Evolutionary conservation across 2,888 invertebrate species (phyloP), one percentile per base, ranked within the genome.

Genomic region (Pocota personata): DNA sequence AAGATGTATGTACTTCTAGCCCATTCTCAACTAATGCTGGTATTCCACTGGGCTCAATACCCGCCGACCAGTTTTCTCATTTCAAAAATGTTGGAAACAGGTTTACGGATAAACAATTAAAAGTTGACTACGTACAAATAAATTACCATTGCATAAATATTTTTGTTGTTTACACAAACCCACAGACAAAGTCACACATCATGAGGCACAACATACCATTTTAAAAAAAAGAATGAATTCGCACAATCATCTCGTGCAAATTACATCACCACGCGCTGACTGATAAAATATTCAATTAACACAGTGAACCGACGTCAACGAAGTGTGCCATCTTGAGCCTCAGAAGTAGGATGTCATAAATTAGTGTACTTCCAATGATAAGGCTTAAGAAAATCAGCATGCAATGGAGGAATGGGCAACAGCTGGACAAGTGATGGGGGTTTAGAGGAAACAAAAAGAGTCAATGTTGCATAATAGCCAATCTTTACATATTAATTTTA

Each of bases 271-370:
- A 32, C 32, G 35, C 60, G 66, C 16, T 30, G 58, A 19, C 48
- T 72, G 72, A 60, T 72, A 60, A 72, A 50, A 60, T 60, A 72
- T 60, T 72, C 72, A 72, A 72, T 72, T 72, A 72, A 60, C 72
- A 72, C 72, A 72, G 48, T 72, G 50, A 60, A 60, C 60, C 35
- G 37, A 40, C 37, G 71, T 35, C 71, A 35, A 24, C 58, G 35
- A 72, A 72, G 72, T 72, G 72, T 72, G 72, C 60, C 72, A 35
- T 35, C 60, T 69, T 57, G 30, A 69, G 57, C 58, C 32, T 58
- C 72, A 50, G 32, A 37, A 72, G 69, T 72, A 58, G 72, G 72
- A 72, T 72, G 72, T 72, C 72, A 48, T 72, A 72, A 72, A 72
- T 72, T 72, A 72, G 58, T 50, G 35, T 58, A 37, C 58, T 58